phyloP scores from a whole-genome alignment of 1,140 invertebrate species.

The Bathynomus jamesi region DNA sequence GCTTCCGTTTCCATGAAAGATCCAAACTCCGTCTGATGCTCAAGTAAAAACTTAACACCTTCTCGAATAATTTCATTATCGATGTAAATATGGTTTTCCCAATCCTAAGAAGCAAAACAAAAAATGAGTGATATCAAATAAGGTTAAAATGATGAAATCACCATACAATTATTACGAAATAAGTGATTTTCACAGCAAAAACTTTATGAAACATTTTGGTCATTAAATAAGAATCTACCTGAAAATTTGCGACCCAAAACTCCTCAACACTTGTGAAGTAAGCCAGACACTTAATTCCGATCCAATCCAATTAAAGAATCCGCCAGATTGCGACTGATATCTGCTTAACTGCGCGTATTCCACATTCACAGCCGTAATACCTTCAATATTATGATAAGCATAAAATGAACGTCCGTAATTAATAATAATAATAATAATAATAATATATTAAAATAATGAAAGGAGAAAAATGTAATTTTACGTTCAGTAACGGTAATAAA shows the following conservation, averaged over 20 bases:
- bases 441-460: too few relatives aligned
- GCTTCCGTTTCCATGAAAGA: slow-evolving; percentile 45
- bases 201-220: too few relatives aligned
- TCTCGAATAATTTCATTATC: slow-evolving; percentile 43
- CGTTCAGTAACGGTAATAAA: too few relatives aligned
- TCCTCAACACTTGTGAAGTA: slow-evolving; percentile 45
- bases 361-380: slow-evolving; percentile 47
- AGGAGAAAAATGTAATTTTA: too few relatives aligned
- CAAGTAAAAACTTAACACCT: slow-evolving; percentile 44
- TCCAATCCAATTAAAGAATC: slow-evolving; percentile 46
- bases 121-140: too few relatives aligned
- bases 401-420: too few relatives aligned
- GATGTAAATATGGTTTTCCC: slow-evolving; percentile 50
- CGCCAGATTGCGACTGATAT: slow-evolving; percentile 43
- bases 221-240: slow-evolving; percentile 30
- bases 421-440: too few relatives aligned
- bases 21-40: slow-evolving; percentile 44
- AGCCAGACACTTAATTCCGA: slow-evolving; percentile 48
- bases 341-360: slow-evolving; percentile 43
- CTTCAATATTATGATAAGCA: too few relatives aligned
- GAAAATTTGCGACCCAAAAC: slow-evolving; percentile 46
- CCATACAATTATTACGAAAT: too few relatives aligned
- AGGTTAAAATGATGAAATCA: too few relatives aligned
- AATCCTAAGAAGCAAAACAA: too few relatives aligned
- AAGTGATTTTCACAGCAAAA: too few relatives aligned